Evolutionary conservation across 2,113 vertebrate species (phyloP).

Genomic region (Pedetes capensis): DNA sequence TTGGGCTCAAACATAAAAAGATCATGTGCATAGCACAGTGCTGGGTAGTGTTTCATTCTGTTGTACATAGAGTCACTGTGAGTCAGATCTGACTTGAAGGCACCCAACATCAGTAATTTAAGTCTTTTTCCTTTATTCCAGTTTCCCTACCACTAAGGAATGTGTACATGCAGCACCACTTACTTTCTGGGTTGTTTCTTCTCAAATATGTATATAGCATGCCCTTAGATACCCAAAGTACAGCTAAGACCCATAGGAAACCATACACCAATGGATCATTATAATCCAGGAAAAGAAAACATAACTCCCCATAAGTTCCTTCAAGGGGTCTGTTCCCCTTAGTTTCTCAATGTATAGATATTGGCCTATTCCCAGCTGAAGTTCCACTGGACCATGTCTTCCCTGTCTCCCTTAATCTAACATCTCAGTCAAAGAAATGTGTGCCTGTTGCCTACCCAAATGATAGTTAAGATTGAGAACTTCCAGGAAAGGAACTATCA

Average conservation of each 20-base stretch:
- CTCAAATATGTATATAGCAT: background rate
- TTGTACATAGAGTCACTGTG: too few relatives aligned
- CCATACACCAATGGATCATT: background rate
- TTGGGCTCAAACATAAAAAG: too few relatives aligned
- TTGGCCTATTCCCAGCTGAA: background rate
- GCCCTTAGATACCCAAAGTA: background rate
- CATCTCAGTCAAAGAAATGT: background rate
- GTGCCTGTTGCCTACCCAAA: background rate
- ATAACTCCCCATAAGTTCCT: background rate
- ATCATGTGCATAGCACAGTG: too few relatives aligned
- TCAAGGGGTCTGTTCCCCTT: background rate
- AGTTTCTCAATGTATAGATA: background rate
- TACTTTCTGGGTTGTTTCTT: background rate
- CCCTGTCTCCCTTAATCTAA: background rate
- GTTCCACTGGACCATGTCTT: background rate
- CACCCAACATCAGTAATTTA: background rate
- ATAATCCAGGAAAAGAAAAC: background rate
- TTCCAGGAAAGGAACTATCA: background rate
- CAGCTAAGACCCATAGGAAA: background rate
- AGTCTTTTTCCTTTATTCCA: background rate
- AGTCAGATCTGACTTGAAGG: too few relatives aligned
- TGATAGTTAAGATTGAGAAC: background rate
- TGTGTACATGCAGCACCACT: accelerated
- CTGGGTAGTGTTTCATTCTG: too few relatives aligned
- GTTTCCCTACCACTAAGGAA: background rate